Base-by-base conservation (phyloP, 2,797 vertebrate genomes). In the Lagocephalus sceleratus region DNA sequence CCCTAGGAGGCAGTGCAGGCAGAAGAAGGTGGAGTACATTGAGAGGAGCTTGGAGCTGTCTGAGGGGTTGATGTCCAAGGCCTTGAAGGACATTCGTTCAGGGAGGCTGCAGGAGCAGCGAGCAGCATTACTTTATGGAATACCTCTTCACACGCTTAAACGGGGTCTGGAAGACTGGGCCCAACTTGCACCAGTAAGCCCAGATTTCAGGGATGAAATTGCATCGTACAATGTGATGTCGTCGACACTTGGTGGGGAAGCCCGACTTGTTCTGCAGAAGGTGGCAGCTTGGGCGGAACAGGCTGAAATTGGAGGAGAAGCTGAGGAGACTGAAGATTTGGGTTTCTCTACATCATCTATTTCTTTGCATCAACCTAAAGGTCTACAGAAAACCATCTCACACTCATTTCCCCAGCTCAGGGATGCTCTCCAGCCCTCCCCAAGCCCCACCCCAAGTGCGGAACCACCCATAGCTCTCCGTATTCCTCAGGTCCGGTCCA, bases 21-120 rank as follows among this genome's bases (percentile, higher is more conserved):
- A 93, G 93, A 97, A 93, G 92, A 97, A 92, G 91, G 92, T 93
- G 90, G 95, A 97, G 92, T 98, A 94, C 94, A 93, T 94, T 94
- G 94, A 97, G 91, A 95, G 97, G 92, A 99, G 94, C 95, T 94
- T 93, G 93, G 95, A 98, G 92, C 95, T 99, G 94, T 95, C 96
- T 89, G 94, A 97, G 89, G 94, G 95, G 88, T 93, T 99, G 93
- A 95, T 99, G 91, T 97, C 96, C 88, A 99, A 98, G 94, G 97
- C 97, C 90, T 94, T 99, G 93, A 98, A 98, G 93, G 97, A 99
- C 89, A 93, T 99, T 92, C 92, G 93, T 89, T 97, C 96, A 92
- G 97, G 96, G 90, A 94, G 93, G 91, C 92, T 99, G 92, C 94
- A 94, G 88, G 91, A 96, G 92, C 94, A 94, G 91, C 96, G 97